A percentile compares a stretch with the other conserved stretches of the same genome.
These are phyloP conservation scores for Falco cherrug DNA, from an alignment of 2,797 vertebrate genomes.

Conservation along the genomic window DNA sequence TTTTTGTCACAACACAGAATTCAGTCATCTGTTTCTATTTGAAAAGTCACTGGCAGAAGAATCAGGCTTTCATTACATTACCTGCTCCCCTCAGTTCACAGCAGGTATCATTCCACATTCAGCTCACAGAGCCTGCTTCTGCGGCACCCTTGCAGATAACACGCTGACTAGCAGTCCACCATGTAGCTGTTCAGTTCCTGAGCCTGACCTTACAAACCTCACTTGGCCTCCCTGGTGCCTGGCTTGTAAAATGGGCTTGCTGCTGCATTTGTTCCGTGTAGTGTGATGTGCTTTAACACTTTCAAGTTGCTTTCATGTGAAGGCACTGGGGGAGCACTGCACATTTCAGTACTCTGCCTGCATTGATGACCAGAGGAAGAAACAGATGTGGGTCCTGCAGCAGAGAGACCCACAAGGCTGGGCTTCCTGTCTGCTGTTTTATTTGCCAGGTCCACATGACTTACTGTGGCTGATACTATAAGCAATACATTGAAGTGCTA, in stretches of 20 bases:
- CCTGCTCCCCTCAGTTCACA: fast-evolving
- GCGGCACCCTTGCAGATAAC: background rate
- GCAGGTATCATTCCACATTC: background rate
- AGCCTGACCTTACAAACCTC: background rate
- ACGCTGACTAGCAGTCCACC: background rate
- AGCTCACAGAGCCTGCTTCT: background rate
- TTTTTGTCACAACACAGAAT: background rate
- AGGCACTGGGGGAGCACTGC: fast-evolving
- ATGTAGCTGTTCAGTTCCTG: background rate
- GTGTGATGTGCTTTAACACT: background rate
- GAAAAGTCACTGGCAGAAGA: background rate
- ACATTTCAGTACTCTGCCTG: background rate
- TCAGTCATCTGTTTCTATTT: background rate
- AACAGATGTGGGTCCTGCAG: background rate
- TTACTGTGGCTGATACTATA: background rate
- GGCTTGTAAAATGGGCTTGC: background rate
- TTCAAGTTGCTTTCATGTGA: background rate
- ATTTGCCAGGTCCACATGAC: background rate
- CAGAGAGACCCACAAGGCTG: background rate
- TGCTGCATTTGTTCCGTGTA: background rate
- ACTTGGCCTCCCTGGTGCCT: background rate
- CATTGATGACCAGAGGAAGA: background rate
- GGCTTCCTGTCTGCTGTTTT: background rate
- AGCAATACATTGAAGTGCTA: background rate
- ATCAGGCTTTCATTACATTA: background rate